Percentiles rank a stretch among this genome's conserved stretches.
Evolutionary conservation across 2,113 vertebrate species (phyloP).

Genomic region (Indicator indicator): DNA sequence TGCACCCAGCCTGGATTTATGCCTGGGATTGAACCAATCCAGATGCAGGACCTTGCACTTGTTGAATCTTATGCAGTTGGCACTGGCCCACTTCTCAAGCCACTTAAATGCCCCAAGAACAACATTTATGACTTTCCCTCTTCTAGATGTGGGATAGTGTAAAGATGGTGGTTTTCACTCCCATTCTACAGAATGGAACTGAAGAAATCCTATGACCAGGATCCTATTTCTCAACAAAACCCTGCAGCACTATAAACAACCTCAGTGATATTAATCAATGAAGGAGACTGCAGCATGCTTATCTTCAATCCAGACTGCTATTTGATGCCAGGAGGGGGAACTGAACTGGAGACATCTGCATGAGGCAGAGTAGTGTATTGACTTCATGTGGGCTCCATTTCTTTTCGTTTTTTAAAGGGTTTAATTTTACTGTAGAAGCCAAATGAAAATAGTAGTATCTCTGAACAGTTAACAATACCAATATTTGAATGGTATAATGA

Average conservation of each 20-base stretch:
- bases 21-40: too few species aligned
- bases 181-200: background rate
- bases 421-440: slow-evolving; percentile 13
- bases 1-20: too few species aligned
- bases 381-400: background rate
- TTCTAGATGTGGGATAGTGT: background rate
- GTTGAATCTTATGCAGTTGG: too few species aligned
- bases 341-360: background rate
- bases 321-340: background rate
- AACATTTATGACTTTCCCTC: background rate
- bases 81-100: too few species aligned
- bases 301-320: background rate
- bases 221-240: background rate
- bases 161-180: background rate
- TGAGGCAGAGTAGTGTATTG: background rate
- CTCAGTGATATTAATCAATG: background rate
- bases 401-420: background rate
- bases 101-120: background rate
- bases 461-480: background rate
- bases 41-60: too few species aligned
- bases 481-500: background rate
- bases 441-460: slow-evolving; percentile 1
- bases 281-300: background rate
- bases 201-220: background rate
- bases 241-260: background rate